Percentiles rank a stretch among this genome's conserved stretches.
These are phyloP conservation scores for Drosophila navojoa DNA, from an alignment of 1,140 invertebrate species.

Conservation along the genomic window DNA sequence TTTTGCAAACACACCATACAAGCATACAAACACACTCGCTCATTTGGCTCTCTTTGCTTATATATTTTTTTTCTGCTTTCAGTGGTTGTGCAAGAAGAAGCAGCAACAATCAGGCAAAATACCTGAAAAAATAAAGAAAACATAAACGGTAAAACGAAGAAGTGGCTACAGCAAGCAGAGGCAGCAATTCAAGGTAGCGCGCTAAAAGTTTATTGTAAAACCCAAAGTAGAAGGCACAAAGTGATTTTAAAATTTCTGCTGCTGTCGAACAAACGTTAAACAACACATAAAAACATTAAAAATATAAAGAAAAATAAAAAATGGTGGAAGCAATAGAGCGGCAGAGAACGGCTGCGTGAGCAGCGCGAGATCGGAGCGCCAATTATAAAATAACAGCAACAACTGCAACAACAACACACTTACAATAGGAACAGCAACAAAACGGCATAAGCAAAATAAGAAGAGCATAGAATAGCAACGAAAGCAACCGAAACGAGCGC, in stretches of 20 bases:
- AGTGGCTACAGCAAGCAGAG: slow-evolving; percentile 71
- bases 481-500: slow-evolving; percentile 59
- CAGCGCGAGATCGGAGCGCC: slow-evolving; percentile 67
- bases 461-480: slow-evolving; percentile 57
- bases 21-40: slow-evolving; percentile 58
- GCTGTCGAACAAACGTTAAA: slow-evolving; percentile 52
- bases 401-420: slow-evolving; percentile 26
- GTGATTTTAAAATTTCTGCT: slow-evolving; percentile 54
- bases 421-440: slow-evolving; percentile 48
- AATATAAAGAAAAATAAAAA: slow-evolving; percentile 53
- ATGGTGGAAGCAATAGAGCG: slow-evolving; percentile 83
- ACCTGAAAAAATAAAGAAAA: slow-evolving; percentile 76
- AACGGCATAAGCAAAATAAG: slow-evolving; percentile 48
- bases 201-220: slow-evolving; percentile 81
- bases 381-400: slow-evolving; percentile 76
- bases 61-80: slow-evolving; percentile 75
- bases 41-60: slow-evolving; percentile 63
- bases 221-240: slow-evolving; percentile 64
- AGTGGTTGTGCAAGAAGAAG: slow-evolving; percentile 82
- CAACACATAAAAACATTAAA: slow-evolving; percentile 67
- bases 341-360: slow-evolving; percentile 83
- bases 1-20: slow-evolving; percentile 54
- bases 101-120: slow-evolving; percentile 81
- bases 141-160: slow-evolving; percentile 83
- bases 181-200: slow-evolving; percentile 63